Evolutionary conservation across 2,797 vertebrate species (phyloP).

Genomic region (Rhinoraja longicauda): DNA sequence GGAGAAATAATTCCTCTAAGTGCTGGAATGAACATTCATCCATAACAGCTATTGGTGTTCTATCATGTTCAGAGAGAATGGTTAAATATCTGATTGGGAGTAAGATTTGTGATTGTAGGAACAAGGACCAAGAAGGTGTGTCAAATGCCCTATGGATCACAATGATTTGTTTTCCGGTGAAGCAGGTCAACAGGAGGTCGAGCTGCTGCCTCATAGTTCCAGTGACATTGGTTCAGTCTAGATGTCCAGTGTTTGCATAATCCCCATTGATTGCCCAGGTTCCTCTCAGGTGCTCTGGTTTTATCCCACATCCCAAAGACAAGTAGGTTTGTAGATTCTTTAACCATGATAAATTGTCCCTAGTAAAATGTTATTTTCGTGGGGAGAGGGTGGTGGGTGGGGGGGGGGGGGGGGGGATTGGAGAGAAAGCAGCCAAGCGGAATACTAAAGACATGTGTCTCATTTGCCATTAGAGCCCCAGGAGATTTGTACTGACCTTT

Average conservation of each 20-base stretch:
- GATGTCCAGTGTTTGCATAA: too few species aligned
- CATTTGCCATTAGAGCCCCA: background rate
- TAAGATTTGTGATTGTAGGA: background rate
- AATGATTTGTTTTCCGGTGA: background rate
- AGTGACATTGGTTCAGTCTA: too few species aligned
- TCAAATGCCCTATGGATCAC: background rate
- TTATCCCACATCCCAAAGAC: too few species aligned
- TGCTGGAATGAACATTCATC: background rate
- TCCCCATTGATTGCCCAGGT: too few species aligned
- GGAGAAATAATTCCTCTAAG: background rate
- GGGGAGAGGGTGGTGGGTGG: too few species aligned
- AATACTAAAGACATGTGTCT: background rate
- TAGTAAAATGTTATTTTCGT: too few species aligned
- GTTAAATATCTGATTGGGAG: constrained; percentile 11
- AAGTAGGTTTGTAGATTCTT: too few species aligned
- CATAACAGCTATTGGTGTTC: background rate
- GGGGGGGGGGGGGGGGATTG: background rate
- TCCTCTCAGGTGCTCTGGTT: too few species aligned
- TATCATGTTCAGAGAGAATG: background rate
- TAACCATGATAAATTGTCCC: too few species aligned
- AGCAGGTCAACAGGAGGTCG: too few species aligned
- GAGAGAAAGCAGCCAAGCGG: background rate
- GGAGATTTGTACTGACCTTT: background rate
- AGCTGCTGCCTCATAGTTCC: too few species aligned
- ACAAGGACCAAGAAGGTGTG: background rate